Percentiles rank a stretch among this genome's conserved stretches.
phyloP scores from a whole-genome alignment of 2,888 invertebrate species.

The Smittia sp. region DNA sequence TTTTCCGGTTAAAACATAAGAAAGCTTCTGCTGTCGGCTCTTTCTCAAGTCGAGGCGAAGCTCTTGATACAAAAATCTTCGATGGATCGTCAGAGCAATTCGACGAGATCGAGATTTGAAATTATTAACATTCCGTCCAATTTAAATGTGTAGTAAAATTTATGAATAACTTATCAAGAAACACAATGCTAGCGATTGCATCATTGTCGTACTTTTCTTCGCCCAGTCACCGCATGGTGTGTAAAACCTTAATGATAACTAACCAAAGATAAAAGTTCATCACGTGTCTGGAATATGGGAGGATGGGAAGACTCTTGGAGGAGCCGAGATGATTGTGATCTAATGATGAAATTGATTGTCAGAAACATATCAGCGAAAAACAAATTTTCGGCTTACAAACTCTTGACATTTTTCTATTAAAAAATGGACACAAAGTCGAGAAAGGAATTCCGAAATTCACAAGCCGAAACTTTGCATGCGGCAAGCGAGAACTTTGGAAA shows the following conservation, averaged over 20 bases:
- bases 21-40: neutral
- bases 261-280: neutral
- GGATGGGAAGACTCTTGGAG: too few species aligned
- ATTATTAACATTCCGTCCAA: constrained; percentile 42
- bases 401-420: neutral
- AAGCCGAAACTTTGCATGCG: neutral
- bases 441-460: neutral
- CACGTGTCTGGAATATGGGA: neutral
- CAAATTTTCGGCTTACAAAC: constrained; percentile 1
- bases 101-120: constrained; percentile 8
- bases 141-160: constrained; percentile 41
- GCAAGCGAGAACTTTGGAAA: neutral
- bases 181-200: constrained; percentile 34
- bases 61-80: neutral
- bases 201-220: constrained; percentile 14
- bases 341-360: neutral
- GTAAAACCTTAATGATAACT: constrained; percentile 3
- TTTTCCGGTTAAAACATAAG: constrained; percentile 17
- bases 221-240: constrained; percentile 12
- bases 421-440: neutral
- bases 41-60: neutral
- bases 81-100: neutral
- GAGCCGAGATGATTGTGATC: neutral
- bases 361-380: constrained; percentile 12
- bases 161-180: too few species aligned